phyloP scores from a whole-genome alignment of 2,888 invertebrate genomes.

The Ormyrus thymus region DNA sequence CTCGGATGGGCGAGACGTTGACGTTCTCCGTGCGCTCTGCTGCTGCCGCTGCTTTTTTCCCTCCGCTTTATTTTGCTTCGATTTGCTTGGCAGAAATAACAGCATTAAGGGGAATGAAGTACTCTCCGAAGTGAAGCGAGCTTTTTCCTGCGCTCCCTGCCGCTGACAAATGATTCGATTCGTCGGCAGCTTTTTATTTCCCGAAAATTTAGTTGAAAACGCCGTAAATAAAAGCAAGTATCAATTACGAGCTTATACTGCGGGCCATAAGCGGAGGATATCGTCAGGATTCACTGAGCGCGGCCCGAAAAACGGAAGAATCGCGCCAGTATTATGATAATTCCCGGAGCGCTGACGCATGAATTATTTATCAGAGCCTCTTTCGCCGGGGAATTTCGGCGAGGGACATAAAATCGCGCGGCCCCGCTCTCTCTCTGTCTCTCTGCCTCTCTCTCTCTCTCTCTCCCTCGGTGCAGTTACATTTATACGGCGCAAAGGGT shows the following conservation, averaged over 20 bases:
- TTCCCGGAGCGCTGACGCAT: constrained; percentile 10
- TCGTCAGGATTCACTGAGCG: neutral
- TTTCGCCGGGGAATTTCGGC: constrained; percentile 16
- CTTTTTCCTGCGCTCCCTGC: too few relatives aligned
- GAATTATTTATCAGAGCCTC: constrained; percentile 46
- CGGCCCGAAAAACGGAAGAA: neutral
- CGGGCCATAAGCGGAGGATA: too few relatives aligned
- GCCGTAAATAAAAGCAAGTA: too few relatives aligned
- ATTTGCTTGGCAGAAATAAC: too few relatives aligned
- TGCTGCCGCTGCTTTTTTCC: too few relatives aligned
- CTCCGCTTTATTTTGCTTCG: too few relatives aligned
- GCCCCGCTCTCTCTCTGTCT: neutral
- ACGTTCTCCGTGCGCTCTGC: neutral
- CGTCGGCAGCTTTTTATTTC: too few relatives aligned
- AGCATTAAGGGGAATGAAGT: too few relatives aligned
- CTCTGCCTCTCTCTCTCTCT: neutral
- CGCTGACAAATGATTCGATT: too few relatives aligned
- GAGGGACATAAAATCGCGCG: constrained; percentile 2
- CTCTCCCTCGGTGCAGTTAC: constrained; percentile 18
- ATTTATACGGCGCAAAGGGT: constrained; percentile 10
- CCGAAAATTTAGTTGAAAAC: too few relatives aligned
- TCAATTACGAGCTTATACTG: too few relatives aligned
- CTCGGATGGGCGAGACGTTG: neutral
- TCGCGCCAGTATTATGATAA: constrained; percentile 39
- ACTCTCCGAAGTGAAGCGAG: too few relatives aligned